These are phyloP conservation scores for Chiroxiphia lanceolata DNA, from an alignment of 2,797 vertebrate genomes.

Conservation along the genomic window DNA sequence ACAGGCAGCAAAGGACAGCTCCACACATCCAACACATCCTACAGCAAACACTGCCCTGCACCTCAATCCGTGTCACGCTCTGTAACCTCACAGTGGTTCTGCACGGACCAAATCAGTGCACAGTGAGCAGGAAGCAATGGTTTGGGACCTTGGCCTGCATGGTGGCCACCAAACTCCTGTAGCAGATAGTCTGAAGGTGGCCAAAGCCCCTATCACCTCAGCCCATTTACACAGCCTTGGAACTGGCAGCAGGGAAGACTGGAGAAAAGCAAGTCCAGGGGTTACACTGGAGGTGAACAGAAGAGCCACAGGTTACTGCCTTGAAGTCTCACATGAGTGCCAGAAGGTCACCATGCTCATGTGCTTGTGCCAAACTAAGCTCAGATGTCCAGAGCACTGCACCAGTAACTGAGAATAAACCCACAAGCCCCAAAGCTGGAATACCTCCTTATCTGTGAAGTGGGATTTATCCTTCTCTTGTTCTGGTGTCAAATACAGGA, in stretches of 20 bases:
- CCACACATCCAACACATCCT: not conserved
- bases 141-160: not conserved
- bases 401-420: not conserved
- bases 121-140: not conserved
- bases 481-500: slow-evolving; percentile 96
- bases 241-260: not conserved
- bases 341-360: not conserved
- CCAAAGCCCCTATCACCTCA: not conserved
- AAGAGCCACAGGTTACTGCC: not conserved
- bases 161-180: not conserved
- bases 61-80: rapidly evolving
- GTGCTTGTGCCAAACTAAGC: not conserved
- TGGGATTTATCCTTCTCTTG: slow-evolving; percentile 99
- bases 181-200: not conserved
- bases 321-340: not conserved
- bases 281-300: not conserved
- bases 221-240: not conserved
- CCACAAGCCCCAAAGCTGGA: not conserved
- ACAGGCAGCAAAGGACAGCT: not conserved
- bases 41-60: not conserved
- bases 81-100: not conserved
- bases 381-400: not conserved
- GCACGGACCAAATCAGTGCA: not conserved
- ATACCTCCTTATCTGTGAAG: slow-evolving; percentile 99
- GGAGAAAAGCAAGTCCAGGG: not conserved